These are phyloP conservation scores for Columba janthina DNA, from an alignment of 2,113 vertebrate genomes.

Conservation along the genomic window DNA sequence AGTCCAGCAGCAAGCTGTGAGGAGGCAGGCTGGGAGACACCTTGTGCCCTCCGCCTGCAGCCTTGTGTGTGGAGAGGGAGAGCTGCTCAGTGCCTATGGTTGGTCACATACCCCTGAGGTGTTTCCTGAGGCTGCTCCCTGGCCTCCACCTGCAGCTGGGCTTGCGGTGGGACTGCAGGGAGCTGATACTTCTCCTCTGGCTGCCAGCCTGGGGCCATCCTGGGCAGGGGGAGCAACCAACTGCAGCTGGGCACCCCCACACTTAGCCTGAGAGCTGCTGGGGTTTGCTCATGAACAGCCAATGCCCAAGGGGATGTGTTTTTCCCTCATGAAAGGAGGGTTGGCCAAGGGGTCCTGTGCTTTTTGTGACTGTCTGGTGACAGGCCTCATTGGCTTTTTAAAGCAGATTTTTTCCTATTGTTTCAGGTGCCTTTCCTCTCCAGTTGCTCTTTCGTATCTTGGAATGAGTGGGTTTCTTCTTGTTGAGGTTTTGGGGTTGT, in stretches of 20 bases:
- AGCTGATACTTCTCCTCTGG: not conserved
- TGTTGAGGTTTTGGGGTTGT: not conserved
- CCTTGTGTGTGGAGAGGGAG: rapidly evolving
- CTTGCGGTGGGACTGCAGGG: not conserved
- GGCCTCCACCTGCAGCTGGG: not conserved
- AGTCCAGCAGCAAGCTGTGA: no score
- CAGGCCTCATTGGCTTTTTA: not conserved
- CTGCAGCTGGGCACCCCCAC: not conserved
- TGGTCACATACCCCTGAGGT: rapidly evolving
- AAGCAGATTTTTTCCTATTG: not conserved
- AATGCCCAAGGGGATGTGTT: rapidly evolving
- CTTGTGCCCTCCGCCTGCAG: not conserved
- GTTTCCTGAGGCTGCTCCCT: not conserved
- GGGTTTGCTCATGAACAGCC: rapidly evolving
- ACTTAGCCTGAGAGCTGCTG: no score
- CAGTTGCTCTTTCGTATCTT: not conserved
- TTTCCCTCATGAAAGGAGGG: not conserved
- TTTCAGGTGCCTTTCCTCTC: not conserved
- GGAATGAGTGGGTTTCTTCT: not conserved
- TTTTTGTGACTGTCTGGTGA: not conserved
- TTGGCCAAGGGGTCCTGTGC: not conserved
- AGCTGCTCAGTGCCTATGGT: rapidly evolving
- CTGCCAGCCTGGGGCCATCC: not conserved
- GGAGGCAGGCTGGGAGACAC: not conserved
- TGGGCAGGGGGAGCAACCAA: rapidly evolving